These are phyloP conservation scores for Rhinopomastus cyanomelas DNA, from an alignment of 2,113 vertebrate species.

Conservation along the genomic window DNA sequence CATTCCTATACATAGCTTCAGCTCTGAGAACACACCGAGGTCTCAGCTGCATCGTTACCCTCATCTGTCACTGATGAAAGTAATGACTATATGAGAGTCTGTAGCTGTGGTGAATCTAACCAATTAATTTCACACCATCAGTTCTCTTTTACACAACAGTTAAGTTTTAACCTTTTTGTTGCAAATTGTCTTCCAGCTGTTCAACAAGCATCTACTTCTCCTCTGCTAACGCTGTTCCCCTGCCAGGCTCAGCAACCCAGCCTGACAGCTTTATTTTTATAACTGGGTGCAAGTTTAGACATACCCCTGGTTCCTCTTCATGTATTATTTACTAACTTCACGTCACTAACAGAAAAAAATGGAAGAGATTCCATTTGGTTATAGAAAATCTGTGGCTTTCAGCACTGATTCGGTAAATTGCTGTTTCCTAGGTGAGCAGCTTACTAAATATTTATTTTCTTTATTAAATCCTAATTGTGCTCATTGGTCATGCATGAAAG, in stretches of 20 bases:
- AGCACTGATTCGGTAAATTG: slow-evolving; percentile 6
- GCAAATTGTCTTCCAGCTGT: background rate
- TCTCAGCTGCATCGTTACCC: background rate
- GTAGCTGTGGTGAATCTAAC: background rate
- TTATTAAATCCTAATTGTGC: background rate
- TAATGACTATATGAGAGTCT: background rate
- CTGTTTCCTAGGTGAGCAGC: background rate
- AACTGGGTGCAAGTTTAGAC: slow-evolving; percentile 15
- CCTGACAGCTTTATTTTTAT: slow-evolving; percentile 24
- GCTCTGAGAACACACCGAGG: background rate
- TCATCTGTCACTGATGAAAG: background rate
- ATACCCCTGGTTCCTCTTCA: background rate
- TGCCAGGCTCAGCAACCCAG: background rate
- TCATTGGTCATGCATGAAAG: background rate
- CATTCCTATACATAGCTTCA: background rate
- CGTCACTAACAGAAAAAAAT: background rate
- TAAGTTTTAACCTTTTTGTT: slow-evolving; percentile 8
- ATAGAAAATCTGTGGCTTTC: background rate
- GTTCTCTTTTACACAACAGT: background rate
- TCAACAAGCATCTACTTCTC: background rate
- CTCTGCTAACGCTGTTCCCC: background rate
- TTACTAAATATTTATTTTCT: background rate
- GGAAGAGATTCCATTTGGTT: background rate
- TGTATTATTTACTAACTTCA: slow-evolving; percentile 28
- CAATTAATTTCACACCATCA: background rate